These are phyloP conservation scores for Drosophila subsilvestris DNA, from an alignment of 2,888 invertebrate genomes.

Conservation along the genomic window DNA sequence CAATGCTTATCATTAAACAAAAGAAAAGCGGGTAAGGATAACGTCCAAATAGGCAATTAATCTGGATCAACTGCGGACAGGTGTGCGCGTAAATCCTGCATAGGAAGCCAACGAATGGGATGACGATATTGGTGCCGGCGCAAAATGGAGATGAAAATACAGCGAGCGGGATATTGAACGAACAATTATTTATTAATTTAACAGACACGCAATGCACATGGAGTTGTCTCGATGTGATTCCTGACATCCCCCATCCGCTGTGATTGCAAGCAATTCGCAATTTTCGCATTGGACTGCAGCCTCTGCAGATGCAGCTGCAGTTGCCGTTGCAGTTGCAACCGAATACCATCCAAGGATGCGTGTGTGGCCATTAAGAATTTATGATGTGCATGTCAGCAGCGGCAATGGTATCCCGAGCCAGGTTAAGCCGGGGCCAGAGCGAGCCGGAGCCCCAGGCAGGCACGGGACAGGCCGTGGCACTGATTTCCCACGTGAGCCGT, in stretches of 20 bases:
- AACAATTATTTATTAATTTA: slow-evolving; percentile 71
- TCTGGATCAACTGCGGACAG: slow-evolving; percentile 55
- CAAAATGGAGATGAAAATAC: slow-evolving; percentile 11
- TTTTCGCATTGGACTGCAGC: slow-evolving; percentile 26
- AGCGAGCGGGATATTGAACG: slow-evolving; percentile 26
- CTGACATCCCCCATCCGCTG: slow-evolving; percentile 54
- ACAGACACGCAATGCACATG: slow-evolving; percentile 64
- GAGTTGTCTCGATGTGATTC: slow-evolving; percentile 52
- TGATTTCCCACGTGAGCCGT: slow-evolving; percentile 57
- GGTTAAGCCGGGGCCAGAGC: neutral
- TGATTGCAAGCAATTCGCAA: slow-evolving; percentile 56
- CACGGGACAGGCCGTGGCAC: slow-evolving; percentile 21
- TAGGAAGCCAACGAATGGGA: slow-evolving; percentile 25
- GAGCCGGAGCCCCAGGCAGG: slow-evolving; percentile 25
- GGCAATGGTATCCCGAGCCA: slow-evolving; percentile 41
- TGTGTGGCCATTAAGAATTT: slow-evolving; percentile 72
- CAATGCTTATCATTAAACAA: slow-evolving; percentile 50
- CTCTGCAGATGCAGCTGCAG: slow-evolving; percentile 11
- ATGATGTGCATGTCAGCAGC: slow-evolving; percentile 66
- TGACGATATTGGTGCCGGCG: slow-evolving; percentile 13
- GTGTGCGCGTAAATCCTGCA: slow-evolving; percentile 44
- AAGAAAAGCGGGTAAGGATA: slow-evolving; percentile 23
- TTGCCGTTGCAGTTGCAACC: slow-evolving; percentile 16
- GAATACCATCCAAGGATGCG: slow-evolving; percentile 26
- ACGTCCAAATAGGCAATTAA: slow-evolving; percentile 61